phyloP scores from a whole-genome alignment of 2,888 invertebrate species.

The Stenotaenia linearis region DNA sequence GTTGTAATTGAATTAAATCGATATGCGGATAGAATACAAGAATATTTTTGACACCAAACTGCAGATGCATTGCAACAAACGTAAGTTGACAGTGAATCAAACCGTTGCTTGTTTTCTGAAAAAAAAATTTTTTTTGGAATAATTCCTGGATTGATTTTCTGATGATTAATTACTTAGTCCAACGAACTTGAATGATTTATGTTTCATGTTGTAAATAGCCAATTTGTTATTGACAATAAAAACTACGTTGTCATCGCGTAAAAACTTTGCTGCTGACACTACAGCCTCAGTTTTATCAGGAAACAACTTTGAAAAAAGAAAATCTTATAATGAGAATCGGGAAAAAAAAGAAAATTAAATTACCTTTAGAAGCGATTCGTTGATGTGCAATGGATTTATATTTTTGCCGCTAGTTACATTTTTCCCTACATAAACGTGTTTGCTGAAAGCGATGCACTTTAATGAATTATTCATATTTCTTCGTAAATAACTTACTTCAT shows the following conservation, averaged over 20 bases:
- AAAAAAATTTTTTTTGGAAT: neutral
- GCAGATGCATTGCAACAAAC: neutral
- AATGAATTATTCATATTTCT: neutral
- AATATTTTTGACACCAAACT: neutral
- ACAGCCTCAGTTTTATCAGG: neutral
- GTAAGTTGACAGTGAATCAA: neutral
- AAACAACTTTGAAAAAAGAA: neutral
- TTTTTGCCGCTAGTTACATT: neutral
- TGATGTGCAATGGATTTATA: neutral
- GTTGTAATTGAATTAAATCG: neutral
- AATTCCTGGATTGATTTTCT: neutral
- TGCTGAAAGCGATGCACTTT: neutral
- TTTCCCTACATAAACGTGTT: neutral
- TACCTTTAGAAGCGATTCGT: neutral
- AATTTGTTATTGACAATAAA: neutral
- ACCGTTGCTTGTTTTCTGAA: neutral
- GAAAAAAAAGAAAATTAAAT: neutral
- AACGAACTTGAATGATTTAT: neutral
- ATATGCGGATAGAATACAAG: neutral
- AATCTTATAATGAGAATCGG: neutral
- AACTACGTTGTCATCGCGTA: neutral
- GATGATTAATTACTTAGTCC: neutral
- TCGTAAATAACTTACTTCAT: neutral
- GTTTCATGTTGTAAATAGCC: neutral
- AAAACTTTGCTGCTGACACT: neutral